Base-by-base conservation (phyloP, 2,113 vertebrate genomes). In the Muscicapa adusta region DNA sequence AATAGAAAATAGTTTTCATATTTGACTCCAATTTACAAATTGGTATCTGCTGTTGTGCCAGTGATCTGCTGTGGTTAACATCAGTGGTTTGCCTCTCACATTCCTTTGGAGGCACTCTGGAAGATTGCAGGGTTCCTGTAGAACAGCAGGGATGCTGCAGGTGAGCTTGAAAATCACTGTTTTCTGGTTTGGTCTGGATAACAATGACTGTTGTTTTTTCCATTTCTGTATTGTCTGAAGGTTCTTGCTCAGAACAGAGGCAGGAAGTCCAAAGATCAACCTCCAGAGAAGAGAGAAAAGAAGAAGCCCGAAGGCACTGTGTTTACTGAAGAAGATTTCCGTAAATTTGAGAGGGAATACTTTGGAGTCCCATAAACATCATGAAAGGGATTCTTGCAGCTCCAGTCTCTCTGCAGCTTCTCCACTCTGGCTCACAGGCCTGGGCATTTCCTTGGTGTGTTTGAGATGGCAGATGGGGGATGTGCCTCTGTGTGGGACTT, bases 251-350 rank as follows among this genome's bases (percentile, higher is more conserved):
- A 98, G 85, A 98, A 97, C 92, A 96, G 81, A 71, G 98, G 98
- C 20, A 97, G 98, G 48, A 98, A 98, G 84, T 95, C 98, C 58
- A 98, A 94, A 95, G 98, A 98, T 61, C 96, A 79, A 26, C 96
- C 96, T n/a, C 70, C 94, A 72, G 54, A 81, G 87, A 97, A 83
- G 77, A 96, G 29, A 24, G 80, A 42, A 16, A 97, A 97, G 92
- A 98, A 97, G 95, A 92, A 94, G 71, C 92, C 97, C 0, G 87
- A 98, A 88, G 77, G 95, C 91, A 98, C 98, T 1, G 97, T 98
- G 62, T 98, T 98, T 90, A 98, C 98, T 0, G 98, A 98, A 48
- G 97, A 98, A 53, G 98, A 98, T 58, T 98, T 98, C 96, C 97
- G 96, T 95, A 98, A 94, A 96, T 98, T 98, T 95, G 97, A 98